Evolutionary conservation across 2,113 vertebrate genomes (phyloP).

Genomic region (Leptosomus discolor): DNA sequence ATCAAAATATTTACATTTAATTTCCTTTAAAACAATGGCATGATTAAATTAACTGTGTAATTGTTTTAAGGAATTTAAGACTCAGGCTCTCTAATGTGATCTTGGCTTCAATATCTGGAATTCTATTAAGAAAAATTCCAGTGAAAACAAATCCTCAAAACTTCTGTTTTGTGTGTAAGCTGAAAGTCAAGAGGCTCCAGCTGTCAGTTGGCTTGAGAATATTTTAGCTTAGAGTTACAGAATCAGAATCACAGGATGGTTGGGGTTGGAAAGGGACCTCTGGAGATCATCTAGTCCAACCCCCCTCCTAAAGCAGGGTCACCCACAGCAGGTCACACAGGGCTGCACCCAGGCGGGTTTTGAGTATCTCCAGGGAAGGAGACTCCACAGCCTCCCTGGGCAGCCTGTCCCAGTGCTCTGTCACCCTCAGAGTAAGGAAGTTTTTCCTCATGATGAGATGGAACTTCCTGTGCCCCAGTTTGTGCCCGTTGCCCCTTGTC

Average conservation of each 20-base stretch:
- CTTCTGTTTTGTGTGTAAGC: neutral
- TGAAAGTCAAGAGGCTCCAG: neutral
- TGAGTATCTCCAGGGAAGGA: too few species aligned
- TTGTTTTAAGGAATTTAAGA: conserved; percentile 21
- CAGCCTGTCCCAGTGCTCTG: too few species aligned
- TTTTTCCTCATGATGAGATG: too few species aligned
- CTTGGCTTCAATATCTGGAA: neutral
- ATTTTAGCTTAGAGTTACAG: neutral
- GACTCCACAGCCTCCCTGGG: too few species aligned
- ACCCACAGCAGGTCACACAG: too few species aligned
- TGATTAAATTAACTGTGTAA: conserved; percentile 37
- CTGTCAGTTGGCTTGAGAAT: neutral
- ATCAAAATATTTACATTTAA: conserved; percentile 34
- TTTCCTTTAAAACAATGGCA: conserved; percentile 8
- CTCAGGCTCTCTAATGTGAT: neutral
- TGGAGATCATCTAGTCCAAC: too few species aligned
- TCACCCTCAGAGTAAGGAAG: too few species aligned
- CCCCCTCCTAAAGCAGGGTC: too few species aligned
- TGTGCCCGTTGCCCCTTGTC: too few species aligned
- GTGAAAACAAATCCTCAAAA: neutral
- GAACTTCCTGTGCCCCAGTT: too few species aligned
- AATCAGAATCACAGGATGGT: neutral
- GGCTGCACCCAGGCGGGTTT: too few species aligned
- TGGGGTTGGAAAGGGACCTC: neutral
- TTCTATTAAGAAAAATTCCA: neutral